Evolutionary conservation across 2,797 vertebrate genomes (phyloP).

Genomic region (Epinephelus awoara): DNA sequence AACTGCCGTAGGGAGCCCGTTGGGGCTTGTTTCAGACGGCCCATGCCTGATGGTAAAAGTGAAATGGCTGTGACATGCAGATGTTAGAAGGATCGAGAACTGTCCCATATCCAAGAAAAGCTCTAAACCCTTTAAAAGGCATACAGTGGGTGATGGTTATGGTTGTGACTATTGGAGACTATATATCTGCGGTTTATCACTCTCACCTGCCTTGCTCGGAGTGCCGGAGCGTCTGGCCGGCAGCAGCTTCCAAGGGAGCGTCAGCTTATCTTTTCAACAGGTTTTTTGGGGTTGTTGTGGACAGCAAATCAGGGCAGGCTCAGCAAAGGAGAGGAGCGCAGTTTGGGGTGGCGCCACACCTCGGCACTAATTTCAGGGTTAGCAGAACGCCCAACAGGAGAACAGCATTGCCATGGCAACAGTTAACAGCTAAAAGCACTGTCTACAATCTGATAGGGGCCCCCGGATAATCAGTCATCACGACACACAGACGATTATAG

Average conservation of each 20-base stretch:
- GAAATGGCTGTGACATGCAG: constrained; percentile 76
- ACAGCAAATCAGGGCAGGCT: constrained; percentile 76
- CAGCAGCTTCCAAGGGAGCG: constrained; percentile 57
- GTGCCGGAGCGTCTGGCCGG: constrained; percentile 51
- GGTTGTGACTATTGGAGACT: constrained; percentile 54
- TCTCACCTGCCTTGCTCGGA: constrained; percentile 62
- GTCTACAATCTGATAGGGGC: constrained; percentile 80
- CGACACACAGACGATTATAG: constrained; percentile 68
- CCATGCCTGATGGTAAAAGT: constrained; percentile 76
- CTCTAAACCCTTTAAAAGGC: constrained; percentile 75
- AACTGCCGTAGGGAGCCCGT: constrained; percentile 72
- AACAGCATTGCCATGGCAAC: constrained; percentile 84
- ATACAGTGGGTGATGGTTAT: constrained; percentile 65
- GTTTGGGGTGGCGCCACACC: constrained; percentile 86
- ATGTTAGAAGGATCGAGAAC: constrained; percentile 80
- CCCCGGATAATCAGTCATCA: constrained; percentile 75
- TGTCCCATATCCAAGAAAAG: constrained; percentile 62
- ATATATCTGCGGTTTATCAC: constrained; percentile 74
- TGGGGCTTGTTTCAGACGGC: constrained; percentile 74
- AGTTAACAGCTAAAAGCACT: constrained; percentile 83
- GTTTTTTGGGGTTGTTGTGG: constrained; percentile 67
- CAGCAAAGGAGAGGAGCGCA: constrained; percentile 68
- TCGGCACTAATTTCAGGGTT: constrained; percentile 89
- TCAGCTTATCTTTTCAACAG: constrained; percentile 81
- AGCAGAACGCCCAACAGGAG: constrained; percentile 85